Base-by-base conservation (phyloP, 2,888 invertebrate genomes). In the Patella pellucida region DNA sequence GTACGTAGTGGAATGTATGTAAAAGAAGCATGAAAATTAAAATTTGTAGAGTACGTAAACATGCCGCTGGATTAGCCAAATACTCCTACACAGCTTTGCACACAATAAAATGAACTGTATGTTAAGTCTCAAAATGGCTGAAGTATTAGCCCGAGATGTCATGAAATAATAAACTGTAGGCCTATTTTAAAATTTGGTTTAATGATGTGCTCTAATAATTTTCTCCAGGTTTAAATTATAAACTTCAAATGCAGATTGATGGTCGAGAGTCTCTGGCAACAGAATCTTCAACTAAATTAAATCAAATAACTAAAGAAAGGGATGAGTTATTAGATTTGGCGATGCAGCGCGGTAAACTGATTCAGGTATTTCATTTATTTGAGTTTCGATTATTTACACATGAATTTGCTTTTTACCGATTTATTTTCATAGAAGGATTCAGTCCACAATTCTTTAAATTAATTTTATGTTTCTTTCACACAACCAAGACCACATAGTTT, bases 281-380 rank as follows among this genome's bases (percentile, higher is more conserved):
- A 4, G 86, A 87, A 68, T 62, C 85, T 23, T 69, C 74, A 9
- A 71, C 56, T 3, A 85, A 84, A 74, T 75, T 89, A 31, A 79
- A 81, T 70, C 80, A 83, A 16, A 69, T 89, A 11, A 85, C 84
- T 5, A 89, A 88, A 74, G 89, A 90, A 79, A 89, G 88, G 75
- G 88, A 89, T 79, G 89, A 90, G 67, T 74, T 90, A 56, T 78
- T 90, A 15, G 83, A 87, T 19, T 84, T 90, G 5, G 85, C 87
- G 41, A 88, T 89, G 88, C 87, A 87, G 71, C 77, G 90, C 74
- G 90, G 90, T 12, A 90, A 89, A 78, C 85, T 89, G 52, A 84
- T 90, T 54, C 88, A 89, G 85, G 90, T 90, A 67, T 56, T n/a
- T 50, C 50, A n/a, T 54, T 9, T 50, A 19, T 23, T 12, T 62